Evolutionary conservation across 2,888 invertebrate species (phyloP), one percentile per base, ranked within the genome.

Genomic region (Julus scanicus): DNA sequence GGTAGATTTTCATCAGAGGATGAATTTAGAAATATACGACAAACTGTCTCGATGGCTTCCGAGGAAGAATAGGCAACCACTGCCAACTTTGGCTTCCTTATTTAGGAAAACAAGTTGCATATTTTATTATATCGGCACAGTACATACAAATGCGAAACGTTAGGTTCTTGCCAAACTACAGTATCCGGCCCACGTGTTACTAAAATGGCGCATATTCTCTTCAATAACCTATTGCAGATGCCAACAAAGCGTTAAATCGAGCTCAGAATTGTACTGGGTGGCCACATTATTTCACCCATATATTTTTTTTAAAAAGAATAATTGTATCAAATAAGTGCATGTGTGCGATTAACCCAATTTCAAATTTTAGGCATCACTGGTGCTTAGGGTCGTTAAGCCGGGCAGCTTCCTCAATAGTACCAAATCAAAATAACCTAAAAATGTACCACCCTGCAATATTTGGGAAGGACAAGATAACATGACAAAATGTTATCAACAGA

Each of bases 321-420:
- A 29, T 29, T 13, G 37, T 3, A 37, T 13, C 37, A 4, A 53
- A n/a, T 29, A 17, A 3, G 53, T 37, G 80, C 80, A 4, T 37
- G 29, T 15, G 80, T 37, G 37, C 20, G 8, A 37, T 37, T 80
- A 80, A 80, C 80, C 80, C 80, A 80, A 80, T 80, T 80, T 37
- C 80, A 29, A 11, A 17, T 80, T 80, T 13, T 80, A 29, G 71
- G 71, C 71, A 71, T 71, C 71, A 29, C n/a, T 20, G 80, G 37
- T 29, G 2, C 80, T 3, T 3, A 20, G 9, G 29, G 71, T 80
- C 80, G 11, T 71, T 11, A 29, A 11, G 71, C 80, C 13, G 1
- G 80, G 80, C 80, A 80, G 37, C 80, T 80, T 80, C 80, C 80
- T 80, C 80, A 13, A 37, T 80, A 11, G 44, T 44, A 44, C 44